Base-by-base conservation (phyloP, 2,888 invertebrate species). In the Eupithecia centaureata region DNA sequence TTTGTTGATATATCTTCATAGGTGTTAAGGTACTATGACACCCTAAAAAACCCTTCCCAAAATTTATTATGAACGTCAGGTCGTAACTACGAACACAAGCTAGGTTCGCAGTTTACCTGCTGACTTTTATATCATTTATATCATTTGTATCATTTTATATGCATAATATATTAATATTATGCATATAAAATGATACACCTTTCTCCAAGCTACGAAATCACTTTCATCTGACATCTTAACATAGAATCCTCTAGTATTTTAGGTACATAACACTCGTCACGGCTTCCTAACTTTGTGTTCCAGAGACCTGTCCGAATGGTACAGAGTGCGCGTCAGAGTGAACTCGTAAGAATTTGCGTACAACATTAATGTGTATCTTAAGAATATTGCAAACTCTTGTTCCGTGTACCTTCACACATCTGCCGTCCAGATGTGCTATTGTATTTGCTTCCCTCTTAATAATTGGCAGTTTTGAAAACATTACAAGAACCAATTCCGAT, bases 281-380 rank as follows among this genome's bases (percentile, higher is more conserved):
- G 85, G 81, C 86, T 82, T 87, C 89, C 86, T 89, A 82, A 87
- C 88, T 93, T 93, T 94, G 87, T 94, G 92, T 94, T 94, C 85
- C 94, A 94, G 94, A 94, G 94, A 94, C 93, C 95, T 96, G 93
- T 95, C 95, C 92, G 96, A 96, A 94, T 95, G 95, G 95, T 97
- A 96, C 95, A 95, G 95, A 95, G 95, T 96, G 94, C 96, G 96
- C 95, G 96, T 96, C 94, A 95, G 96, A 95, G 95, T 96, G 92
- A 96, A 95, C 94, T 95, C 96, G 96, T 97, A 96, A 96, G 96
- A 94, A 92, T 86, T 86, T 90, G 86, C 85, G 90, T 89, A 89
- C 84, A 90, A 86, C 90, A 89, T 88, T 89, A 89, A 90, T 88
- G 90, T 92, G 90, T 91, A 88, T 89, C 87, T 90, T 89, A 88